phyloP scores from a whole-genome alignment of 2,888 invertebrate genomes.

The Heliconius ethilla region DNA sequence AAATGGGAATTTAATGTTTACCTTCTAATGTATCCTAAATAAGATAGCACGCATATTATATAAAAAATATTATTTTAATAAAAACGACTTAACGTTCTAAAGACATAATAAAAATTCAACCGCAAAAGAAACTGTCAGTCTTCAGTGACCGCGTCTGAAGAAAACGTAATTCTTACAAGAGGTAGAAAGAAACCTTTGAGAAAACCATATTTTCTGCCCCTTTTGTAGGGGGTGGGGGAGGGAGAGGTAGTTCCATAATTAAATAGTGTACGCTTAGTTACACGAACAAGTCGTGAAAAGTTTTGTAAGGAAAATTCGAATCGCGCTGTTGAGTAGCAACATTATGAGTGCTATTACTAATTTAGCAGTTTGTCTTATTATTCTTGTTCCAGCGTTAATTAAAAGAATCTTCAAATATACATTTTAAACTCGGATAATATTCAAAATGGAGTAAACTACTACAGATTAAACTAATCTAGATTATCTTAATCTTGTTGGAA shows the following conservation, averaged over 20 bases:
- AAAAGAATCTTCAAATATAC: slow-evolving; percentile 43
- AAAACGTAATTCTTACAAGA: slow-evolving; percentile 39
- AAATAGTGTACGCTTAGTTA: slow-evolving; percentile 74
- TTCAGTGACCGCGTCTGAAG: slow-evolving; percentile 42
- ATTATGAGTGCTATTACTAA: slow-evolving; percentile 55
- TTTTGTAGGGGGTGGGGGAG: slow-evolving; percentile 48
- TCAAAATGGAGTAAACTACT: slow-evolving; percentile 15
- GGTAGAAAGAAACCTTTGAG: slow-evolving; percentile 55
- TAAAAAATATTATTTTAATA: not conserved
- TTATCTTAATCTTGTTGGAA: slow-evolving; percentile 13
- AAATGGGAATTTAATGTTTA: no score
- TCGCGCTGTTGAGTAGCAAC: slow-evolving; percentile 48
- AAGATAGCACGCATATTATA: not conserved
- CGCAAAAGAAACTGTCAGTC: slow-evolving; percentile 26
- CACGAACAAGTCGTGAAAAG: slow-evolving; percentile 55
- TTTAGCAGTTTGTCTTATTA: slow-evolving; percentile 54
- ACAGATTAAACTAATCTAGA: slow-evolving; percentile 6
- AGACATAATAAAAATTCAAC: slow-evolving; percentile 3
- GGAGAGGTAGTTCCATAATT: slow-evolving; percentile 63
- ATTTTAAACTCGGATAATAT: slow-evolving; percentile 23
- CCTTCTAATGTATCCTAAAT: not conserved
- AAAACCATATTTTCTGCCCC: slow-evolving; percentile 55
- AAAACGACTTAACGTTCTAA: not conserved
- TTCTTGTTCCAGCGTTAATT: slow-evolving; percentile 51
- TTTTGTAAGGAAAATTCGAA: slow-evolving; percentile 58